Evolutionary conservation across 1,140 invertebrate species (phyloP).

Genomic region (Microvelia longipes): DNA sequence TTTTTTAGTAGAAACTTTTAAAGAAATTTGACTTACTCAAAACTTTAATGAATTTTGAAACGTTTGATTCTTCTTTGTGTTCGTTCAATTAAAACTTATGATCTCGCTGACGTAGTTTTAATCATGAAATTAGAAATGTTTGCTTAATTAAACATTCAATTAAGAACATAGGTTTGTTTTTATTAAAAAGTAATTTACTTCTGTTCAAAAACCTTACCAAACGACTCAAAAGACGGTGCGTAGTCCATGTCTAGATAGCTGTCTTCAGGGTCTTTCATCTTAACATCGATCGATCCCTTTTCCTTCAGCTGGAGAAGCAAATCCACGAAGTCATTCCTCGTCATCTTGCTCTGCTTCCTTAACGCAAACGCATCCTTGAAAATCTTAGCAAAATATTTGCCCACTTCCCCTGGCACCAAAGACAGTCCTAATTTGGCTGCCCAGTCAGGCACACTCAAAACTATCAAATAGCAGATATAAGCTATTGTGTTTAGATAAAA

Average conservation of each 20-base stretch:
- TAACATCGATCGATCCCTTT: slow-evolving; percentile 2
- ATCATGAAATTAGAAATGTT: too few species aligned
- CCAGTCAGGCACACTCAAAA: not conserved
- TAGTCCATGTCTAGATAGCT: slow-evolving; percentile 2
- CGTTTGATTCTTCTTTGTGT: too few species aligned
- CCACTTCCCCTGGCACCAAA: not conserved
- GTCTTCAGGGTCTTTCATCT: slow-evolving; percentile 2
- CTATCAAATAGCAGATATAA: not conserved
- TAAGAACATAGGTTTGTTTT: too few species aligned
- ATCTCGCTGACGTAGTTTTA: too few species aligned
- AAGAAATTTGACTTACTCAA: too few species aligned
- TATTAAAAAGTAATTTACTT: too few species aligned
- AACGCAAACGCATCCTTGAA: slow-evolving; percentile 28
- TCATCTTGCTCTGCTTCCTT: slow-evolving; percentile 29
- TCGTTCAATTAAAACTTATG: too few species aligned
- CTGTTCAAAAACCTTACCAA: not conserved
- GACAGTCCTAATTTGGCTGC: not conserved
- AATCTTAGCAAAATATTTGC: not conserved
- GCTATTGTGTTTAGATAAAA: not conserved
- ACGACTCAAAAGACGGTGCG: not conserved
- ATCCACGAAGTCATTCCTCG: slow-evolving; percentile 30
- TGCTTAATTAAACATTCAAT: too few species aligned
- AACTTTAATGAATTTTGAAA: too few species aligned
- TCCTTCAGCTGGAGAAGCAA: slow-evolving; percentile 19
- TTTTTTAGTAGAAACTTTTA: too few species aligned